Percentiles rank a stretch among this genome's conserved stretches.
phyloP scores from a whole-genome alignment of 2,113 vertebrate species.

The Columbina picui region DNA sequence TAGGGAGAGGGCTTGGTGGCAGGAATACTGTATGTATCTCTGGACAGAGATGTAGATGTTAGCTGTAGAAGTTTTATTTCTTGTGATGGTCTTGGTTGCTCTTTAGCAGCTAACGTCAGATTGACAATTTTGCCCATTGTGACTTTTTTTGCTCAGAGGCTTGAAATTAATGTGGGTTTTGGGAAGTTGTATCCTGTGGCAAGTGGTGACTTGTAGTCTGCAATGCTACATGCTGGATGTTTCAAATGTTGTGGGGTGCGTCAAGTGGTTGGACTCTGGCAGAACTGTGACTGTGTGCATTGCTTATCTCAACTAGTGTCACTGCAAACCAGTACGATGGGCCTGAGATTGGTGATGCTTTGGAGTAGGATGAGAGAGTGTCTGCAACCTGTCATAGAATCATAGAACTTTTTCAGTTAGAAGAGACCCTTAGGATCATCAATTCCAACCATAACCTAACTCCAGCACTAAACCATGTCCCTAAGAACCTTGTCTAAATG shows the following conservation, averaged over 20 bases:
- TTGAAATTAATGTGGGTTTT: background rate
- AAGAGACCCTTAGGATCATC: too few relatives aligned
- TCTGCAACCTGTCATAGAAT: background rate
- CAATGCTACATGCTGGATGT: accelerated
- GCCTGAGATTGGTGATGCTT: background rate
- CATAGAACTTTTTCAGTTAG: too few relatives aligned
- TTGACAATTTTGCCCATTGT: background rate
- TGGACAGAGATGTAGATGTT: background rate
- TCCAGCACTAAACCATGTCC: too few relatives aligned
- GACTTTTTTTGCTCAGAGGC: background rate
- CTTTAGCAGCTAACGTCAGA: background rate
- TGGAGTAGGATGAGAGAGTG: background rate
- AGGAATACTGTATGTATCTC: background rate
- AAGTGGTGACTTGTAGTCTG: background rate
- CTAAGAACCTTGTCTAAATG: too few relatives aligned
- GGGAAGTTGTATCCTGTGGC: background rate
- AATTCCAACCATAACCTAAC: too few relatives aligned
- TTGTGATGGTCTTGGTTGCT: background rate
- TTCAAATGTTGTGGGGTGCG: background rate
- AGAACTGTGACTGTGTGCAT: background rate
- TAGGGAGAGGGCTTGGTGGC: background rate
- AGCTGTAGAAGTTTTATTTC: background rate
- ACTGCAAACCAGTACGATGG: background rate
- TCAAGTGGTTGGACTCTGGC: background rate
- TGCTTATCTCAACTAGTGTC: background rate